Percentiles rank a stretch among this genome's conserved stretches.
Conservation (phyloP, 2,888 invertebrate species). For the Smittia sp. region DNA sequence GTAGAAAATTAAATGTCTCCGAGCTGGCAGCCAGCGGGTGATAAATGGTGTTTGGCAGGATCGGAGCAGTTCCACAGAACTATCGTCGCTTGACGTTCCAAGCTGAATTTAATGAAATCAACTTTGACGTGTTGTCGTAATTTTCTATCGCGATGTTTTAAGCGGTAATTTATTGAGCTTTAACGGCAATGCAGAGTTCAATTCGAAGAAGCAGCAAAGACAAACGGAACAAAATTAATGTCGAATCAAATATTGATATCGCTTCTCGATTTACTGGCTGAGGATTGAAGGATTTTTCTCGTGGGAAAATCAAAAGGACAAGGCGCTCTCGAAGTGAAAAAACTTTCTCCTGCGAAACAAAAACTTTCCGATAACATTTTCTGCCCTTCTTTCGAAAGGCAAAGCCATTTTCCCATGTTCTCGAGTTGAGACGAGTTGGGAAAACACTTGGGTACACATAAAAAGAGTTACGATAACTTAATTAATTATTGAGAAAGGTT, state of each 20-base stretch:
- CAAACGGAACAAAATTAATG: too few species aligned
- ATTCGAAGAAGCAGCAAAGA: too few species aligned
- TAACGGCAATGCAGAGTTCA: too few species aligned
- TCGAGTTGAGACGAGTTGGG: not conserved
- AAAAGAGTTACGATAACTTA: not conserved
- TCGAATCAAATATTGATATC: too few species aligned
- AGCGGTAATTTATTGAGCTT: too few species aligned
- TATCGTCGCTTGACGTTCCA: too few species aligned
- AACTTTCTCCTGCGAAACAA: not conserved
- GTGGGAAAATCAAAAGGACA: not conserved
- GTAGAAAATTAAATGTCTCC: not conserved
- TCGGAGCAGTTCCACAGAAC: not conserved
- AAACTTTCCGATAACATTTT: not conserved
- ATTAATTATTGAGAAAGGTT: constrained; percentile 5
- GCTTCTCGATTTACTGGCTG: too few species aligned
- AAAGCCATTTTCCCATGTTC: not conserved
- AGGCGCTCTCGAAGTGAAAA: not conserved
- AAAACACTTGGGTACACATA: not conserved
- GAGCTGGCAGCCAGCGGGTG: not conserved
- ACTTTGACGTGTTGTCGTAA: too few species aligned
- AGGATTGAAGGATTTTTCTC: too few species aligned
- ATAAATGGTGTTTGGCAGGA: not conserved
- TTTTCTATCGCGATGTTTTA: too few species aligned
- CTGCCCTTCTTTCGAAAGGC: not conserved
- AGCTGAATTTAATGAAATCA: too few species aligned